Base-by-base conservation (phyloP, 1,140 invertebrate species). In the Drosophila cardini region DNA sequence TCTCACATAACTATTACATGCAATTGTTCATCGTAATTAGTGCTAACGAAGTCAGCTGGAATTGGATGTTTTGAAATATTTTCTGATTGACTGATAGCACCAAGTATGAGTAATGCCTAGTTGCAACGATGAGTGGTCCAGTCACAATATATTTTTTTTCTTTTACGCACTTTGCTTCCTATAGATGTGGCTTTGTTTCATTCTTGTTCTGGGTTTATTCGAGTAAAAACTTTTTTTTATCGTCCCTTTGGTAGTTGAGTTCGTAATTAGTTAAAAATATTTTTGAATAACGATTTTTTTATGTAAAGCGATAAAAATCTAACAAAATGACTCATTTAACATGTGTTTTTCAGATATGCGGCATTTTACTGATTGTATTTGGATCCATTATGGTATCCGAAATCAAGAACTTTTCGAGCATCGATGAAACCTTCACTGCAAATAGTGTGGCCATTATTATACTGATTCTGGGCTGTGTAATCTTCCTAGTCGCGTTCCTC, bases 401-500 rank as follows among this genome's bases (percentile, higher is more conserved):
- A 85, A 93, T 93, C 71, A 85, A 78, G 21, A 90, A 92, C 74
- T 92, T 94, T 60, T 93, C 75, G 50, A 91, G 92, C 30, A 79
- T 93, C 8, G 76, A 94, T 11, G 91, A 93, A 16, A 80, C 93
- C 16, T 93, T 93, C 42, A 90, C 93, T 50, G 91, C 93, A 11
- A 86, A 92, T 16, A 93, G 94, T 6, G 93, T 93, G 11, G 94
- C 95, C 4, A 94, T 95, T 81, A 90, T 94, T 2, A 93, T 97
- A 48, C 95, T 97, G 74, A 91, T 96, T 40, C 91, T 96, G 69
- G 96, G 96, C 0, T 93, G 94, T 9, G 90, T 96, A 32, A 95
- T 97, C 64, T 96, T 97, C 80, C 61, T 96, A 11, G 94, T 97
- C 42, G 94, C 96, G 1, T 97, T 97, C 93, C 95, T 97, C 84